Evolutionary conservation across 2,797 vertebrate genomes (phyloP), one percentile per base, ranked within the genome.

Genomic region (Arvicola amphibius): DNA sequence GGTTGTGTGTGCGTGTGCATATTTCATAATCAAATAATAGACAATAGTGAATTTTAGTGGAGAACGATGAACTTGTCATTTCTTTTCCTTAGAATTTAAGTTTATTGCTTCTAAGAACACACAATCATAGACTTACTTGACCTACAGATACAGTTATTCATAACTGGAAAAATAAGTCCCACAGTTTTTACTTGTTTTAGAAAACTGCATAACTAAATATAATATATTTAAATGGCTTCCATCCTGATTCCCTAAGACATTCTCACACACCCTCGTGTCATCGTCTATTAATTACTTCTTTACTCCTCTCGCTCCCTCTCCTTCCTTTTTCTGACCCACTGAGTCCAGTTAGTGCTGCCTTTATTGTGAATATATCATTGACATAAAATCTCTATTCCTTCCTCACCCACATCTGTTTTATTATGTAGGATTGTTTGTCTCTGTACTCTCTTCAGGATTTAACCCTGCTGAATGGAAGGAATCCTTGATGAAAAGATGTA

Each of bases 1-100:
- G 5, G 7, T 1, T 23, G 37, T 53, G 13, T 56, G 2, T 25
- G 23, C 6, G 13, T 56, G 2, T 25, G 23, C 6, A 0, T 76
- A 3, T n/a, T 6, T 37, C 3, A 86, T 37, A 11, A 19, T 23
- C 21, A 77, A 51, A 48, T 34, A 29, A 76, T 6, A 96, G 46
- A 61, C 84, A 80, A 88, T 2, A 51, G 19, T 4, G 11, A 27
- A 51, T 96, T 53, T 76, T 12, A 0, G 23, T 79, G 84, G 21
- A 56, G 46, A 93, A 88, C 40, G n/a, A 16, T 48, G 11, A 13
- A 48, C 19, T 40, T 48, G 32, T 10, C 51, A 71, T 40, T 73
- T 53, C 32, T 67, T 56, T 73, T 73, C 23, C 34, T 56, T 73
- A 53, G 6, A 73, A 56, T 73, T 74, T 56, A 56, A 73, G 17